Evolutionary conservation across 2,113 vertebrate species (phyloP).

Genomic region (Lepisosteus osseus): DNA sequence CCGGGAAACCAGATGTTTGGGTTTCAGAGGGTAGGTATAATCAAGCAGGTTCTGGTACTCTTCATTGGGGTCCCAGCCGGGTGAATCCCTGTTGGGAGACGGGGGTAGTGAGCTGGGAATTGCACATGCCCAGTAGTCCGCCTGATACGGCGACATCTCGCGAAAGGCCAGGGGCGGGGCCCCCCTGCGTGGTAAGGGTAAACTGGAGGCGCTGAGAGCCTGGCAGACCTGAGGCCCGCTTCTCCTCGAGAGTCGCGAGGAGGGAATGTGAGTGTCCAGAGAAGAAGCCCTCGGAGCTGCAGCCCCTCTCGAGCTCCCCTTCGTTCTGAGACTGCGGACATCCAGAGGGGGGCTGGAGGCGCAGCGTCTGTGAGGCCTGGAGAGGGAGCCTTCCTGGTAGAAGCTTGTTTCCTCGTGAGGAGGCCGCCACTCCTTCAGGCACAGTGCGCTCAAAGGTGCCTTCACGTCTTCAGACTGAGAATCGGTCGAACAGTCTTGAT

Average conservation of each 20-base stretch:
- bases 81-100: slow-evolving; percentile 69
- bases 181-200: slow-evolving; percentile 19
- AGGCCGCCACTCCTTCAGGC: slow-evolving; percentile 26
- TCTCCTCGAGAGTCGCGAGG: slow-evolving; percentile 22
- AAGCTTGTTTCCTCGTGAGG: neutral
- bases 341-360: slow-evolving; percentile 39
- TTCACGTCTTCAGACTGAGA: slow-evolving; percentile 24
- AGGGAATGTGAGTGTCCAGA: slow-evolving; percentile 24
- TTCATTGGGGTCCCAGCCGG: slow-evolving; percentile 77
- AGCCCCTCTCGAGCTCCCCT: slow-evolving; percentile 39
- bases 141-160: slow-evolving; percentile 60
- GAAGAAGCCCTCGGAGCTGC: slow-evolving; percentile 44
- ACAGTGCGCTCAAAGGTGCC: slow-evolving; percentile 28
- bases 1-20: slow-evolving; percentile 50
- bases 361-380: slow-evolving; percentile 28
- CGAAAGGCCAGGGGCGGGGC: slow-evolving; percentile 17
- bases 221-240: neutral
- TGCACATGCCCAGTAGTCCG: slow-evolving; percentile 82
- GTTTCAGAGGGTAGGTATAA: slow-evolving; percentile 86
- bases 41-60: slow-evolving; percentile 87
- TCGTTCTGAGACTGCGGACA: slow-evolving; percentile 36
- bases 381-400: slow-evolving; percentile 5
- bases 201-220: neutral
- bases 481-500: slow-evolving; percentile 12
- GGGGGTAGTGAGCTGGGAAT: slow-evolving; percentile 73